These are phyloP conservation scores for Nesoenas mayeri DNA, from an alignment of 2,113 vertebrate species.

Conservation along the genomic window DNA sequence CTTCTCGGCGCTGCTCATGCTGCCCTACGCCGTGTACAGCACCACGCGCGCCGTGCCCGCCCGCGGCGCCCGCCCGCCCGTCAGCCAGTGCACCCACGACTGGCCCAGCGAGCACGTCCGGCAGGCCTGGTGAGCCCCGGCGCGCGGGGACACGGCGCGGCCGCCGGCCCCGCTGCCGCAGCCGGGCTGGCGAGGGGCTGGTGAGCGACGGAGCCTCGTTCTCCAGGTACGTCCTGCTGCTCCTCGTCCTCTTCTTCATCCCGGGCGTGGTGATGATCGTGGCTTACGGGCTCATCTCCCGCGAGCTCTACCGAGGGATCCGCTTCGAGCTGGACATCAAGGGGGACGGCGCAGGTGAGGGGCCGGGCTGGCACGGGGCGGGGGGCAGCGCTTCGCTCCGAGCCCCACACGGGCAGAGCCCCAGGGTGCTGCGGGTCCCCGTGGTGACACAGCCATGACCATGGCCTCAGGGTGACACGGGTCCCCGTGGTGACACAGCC, in stretches of 20 bases:
- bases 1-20: constrained; percentile 88
- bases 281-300: constrained; percentile 79
- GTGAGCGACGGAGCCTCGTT: rapidly evolving
- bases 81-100: constrained; percentile 80
- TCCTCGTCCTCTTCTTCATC: constrained; percentile 77
- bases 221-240: constrained; percentile 76
- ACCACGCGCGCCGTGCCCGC: constrained; percentile 66
- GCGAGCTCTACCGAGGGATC: constrained; percentile 77
- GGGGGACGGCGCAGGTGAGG: constrained; percentile 49
- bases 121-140: constrained; percentile 85
- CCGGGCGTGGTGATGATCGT: constrained; percentile 76
- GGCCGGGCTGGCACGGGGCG: too few relatives aligned
- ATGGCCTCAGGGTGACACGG: rapidly evolving
- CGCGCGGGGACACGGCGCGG: rapidly evolving
- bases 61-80: background rate
- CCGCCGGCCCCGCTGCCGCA: rapidly evolving
- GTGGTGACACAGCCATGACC: too few relatives aligned
- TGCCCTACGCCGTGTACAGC: constrained; percentile 90
- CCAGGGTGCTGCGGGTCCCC: too few relatives aligned
- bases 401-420: too few relatives aligned
- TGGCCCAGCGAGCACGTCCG: constrained; percentile 81
- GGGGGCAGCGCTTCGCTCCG: background rate
- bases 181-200: background rate
- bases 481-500: rapidly evolving
- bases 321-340: constrained; percentile 72